A percentile compares a stretch with the other conserved stretches of the same genome.
These are phyloP conservation scores for Ictalurus furcatus DNA, from an alignment of 2,113 vertebrate species.

Conservation along the genomic window DNA sequence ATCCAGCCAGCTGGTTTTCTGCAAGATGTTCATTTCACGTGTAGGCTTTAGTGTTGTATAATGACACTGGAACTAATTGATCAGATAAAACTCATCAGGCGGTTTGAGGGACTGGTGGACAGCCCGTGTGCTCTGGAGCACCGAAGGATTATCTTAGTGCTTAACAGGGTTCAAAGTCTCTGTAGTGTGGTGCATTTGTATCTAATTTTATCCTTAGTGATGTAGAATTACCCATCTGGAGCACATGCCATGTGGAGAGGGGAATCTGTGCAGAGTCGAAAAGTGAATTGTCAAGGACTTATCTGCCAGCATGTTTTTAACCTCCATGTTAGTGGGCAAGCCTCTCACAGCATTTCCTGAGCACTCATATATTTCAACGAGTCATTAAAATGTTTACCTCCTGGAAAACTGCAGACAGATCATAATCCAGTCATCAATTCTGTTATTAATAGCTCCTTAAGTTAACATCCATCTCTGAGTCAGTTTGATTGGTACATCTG, in stretches of 20 bases:
- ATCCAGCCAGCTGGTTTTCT: not conserved
- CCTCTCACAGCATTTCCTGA: not conserved
- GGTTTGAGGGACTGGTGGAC: slow-evolving; percentile 27
- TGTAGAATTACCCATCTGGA: slow-evolving; percentile 20
- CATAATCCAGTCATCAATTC: not conserved
- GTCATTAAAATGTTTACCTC: slow-evolving; percentile 11
- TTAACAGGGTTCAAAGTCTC: slow-evolving; percentile 16
- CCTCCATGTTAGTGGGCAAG: not conserved
- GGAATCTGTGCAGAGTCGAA: not conserved
- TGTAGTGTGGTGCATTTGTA: slow-evolving; percentile 20
- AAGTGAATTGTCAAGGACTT: slow-evolving; percentile 29
- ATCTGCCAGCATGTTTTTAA: slow-evolving; percentile 17
- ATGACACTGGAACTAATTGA: slow-evolving; percentile 46
- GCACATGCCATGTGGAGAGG: slow-evolving; percentile 26
- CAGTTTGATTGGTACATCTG: not conserved
- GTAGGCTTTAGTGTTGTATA: slow-evolving; percentile 23
- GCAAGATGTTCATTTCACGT: slow-evolving; percentile 22
- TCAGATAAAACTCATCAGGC: slow-evolving; percentile 46
- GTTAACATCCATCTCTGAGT: not conserved
- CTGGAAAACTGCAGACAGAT: not conserved
- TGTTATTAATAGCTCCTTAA: not conserved
- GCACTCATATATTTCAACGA: slow-evolving; percentile 8
- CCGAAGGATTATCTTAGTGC: slow-evolving; percentile 29
- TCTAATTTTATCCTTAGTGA: slow-evolving; percentile 21
- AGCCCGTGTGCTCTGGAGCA: not conserved